Percentiles rank a stretch among this genome's conserved stretches.
Conservation (phyloP, 2,113 vertebrate genomes). For the Drymodes brunneopygia region DNA sequence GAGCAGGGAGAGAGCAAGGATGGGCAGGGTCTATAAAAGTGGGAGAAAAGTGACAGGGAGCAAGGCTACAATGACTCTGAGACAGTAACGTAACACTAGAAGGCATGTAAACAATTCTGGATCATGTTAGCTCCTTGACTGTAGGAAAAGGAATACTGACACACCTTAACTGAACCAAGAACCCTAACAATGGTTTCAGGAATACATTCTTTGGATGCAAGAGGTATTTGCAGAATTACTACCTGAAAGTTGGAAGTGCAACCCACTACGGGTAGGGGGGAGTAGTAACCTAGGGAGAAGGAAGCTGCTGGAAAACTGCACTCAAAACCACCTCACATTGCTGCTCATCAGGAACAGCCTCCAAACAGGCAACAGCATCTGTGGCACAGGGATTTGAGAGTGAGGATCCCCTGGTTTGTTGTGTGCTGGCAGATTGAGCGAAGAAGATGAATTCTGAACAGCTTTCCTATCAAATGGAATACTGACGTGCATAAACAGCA, state of each 20-base stretch:
- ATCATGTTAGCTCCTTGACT: neutral
- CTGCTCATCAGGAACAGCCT: neutral
- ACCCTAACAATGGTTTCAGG: neutral
- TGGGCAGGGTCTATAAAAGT: neutral
- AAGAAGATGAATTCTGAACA: neutral
- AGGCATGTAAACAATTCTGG: slow-evolving; percentile 20
- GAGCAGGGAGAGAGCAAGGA: neutral
- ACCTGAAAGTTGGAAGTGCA: slow-evolving; percentile 48
- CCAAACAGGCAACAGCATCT: neutral
- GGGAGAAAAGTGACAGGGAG: neutral
- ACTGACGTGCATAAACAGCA: neutral
- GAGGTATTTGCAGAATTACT: slow-evolving; percentile 63
- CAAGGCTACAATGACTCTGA: neutral
- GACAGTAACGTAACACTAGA: neutral
- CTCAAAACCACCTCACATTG: neutral
- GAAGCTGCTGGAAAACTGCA: neutral
- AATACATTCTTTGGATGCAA: slow-evolving; percentile 66
- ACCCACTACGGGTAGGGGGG: neutral
- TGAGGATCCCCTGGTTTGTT: neutral
- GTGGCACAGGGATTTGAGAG: neutral
- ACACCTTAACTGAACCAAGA: neutral
- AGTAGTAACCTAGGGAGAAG: neutral
- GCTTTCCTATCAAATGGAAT: neutral
- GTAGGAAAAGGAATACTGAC: slow-evolving; percentile 33
- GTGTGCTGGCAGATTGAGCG: neutral